phyloP scores from a whole-genome alignment of 2,888 invertebrate genomes.

The Spisula subtruncata region DNA sequence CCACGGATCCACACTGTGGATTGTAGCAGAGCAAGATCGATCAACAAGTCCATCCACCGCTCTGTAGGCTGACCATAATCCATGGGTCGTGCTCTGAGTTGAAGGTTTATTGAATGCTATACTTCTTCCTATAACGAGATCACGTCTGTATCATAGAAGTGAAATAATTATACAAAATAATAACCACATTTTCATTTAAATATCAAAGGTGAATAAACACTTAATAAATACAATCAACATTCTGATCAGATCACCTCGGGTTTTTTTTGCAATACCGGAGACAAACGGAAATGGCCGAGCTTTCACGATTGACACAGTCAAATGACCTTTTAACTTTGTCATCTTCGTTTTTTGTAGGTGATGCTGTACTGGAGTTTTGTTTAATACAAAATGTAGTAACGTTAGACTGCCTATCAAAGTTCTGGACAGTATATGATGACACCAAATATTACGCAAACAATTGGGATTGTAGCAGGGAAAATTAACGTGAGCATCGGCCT shows the following conservation, averaged over 20 bases:
- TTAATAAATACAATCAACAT: too few relatives aligned
- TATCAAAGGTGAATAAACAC: too few relatives aligned
- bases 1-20: not conserved
- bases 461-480: too few relatives aligned
- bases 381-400: not conserved
- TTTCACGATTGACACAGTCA: not conserved
- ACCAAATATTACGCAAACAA: too few relatives aligned
- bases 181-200: too few relatives aligned
- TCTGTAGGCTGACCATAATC: not conserved
- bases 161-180: too few relatives aligned
- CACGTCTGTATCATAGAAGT: not conserved
- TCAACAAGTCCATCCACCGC: constrained; percentile 16
- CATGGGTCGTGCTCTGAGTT: not conserved
- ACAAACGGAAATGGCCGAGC: too few relatives aligned
- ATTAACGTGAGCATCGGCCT: too few relatives aligned
- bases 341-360: not conserved
- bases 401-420: not conserved
- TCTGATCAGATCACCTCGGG: too few relatives aligned
- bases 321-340: not conserved
- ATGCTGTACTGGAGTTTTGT: not conserved
- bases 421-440: too few relatives aligned
- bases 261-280: too few relatives aligned
- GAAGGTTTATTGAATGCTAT: constrained; percentile 27
- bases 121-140: not conserved
- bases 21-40: not conserved